These are phyloP conservation scores for Rhopalosiphum maidis DNA, from an alignment of 1,140 invertebrate genomes.

Conservation along the genomic window DNA sequence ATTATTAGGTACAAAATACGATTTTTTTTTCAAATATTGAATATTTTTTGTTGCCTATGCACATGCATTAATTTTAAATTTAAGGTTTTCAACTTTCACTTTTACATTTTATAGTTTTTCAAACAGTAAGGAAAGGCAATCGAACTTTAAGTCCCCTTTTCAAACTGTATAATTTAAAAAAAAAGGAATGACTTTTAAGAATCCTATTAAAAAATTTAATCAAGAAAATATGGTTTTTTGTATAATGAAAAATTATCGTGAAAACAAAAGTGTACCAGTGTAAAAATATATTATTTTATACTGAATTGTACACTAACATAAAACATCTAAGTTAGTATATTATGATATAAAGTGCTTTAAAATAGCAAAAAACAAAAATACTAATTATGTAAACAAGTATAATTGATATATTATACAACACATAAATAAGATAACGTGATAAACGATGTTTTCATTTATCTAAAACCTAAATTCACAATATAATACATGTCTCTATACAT, in stretches of 20 bases:
- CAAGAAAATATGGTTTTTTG: no score
- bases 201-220: no score
- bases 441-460: no score
- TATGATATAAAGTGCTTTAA: no score
- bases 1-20: not conserved
- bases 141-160: not conserved
- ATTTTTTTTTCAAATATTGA: not conserved
- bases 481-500: no score
- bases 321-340: no score
- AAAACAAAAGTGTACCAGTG: not conserved
- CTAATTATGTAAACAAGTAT: no score
- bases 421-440: no score
- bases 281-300: not conserved
- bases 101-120: not conserved
- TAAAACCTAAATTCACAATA: no score
- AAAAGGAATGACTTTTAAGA: conserved; percentile 1
- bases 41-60: not conserved
- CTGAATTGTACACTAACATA: not conserved
- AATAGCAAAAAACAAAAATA: no score
- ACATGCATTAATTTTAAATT: not conserved
- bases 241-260: no score
- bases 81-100: not conserved
- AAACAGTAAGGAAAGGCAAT: not conserved
- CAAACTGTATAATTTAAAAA: not conserved
- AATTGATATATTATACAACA: no score